Conservation (phyloP, 2,113 vertebrate genomes). For the Apteryx owenii region DNA sequence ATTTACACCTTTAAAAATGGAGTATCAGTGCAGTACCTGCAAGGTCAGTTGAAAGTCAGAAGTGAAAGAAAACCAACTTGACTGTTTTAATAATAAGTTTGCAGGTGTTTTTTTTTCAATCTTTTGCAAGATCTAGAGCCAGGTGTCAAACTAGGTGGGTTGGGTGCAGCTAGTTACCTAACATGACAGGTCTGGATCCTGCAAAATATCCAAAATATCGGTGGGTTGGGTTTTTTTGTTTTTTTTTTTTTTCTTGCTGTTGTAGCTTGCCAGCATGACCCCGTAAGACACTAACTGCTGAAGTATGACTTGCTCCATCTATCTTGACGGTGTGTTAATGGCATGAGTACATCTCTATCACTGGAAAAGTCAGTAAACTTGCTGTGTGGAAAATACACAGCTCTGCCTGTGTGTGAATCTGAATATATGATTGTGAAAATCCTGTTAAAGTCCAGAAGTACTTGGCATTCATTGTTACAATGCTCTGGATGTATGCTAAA, state of each 20-base stretch:
- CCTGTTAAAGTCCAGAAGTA: background rate
- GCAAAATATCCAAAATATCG: too few species aligned
- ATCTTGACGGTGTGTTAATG: background rate
- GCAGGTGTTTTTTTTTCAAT: background rate
- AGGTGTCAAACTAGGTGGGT: background rate
- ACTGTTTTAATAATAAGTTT: background rate
- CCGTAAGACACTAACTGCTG: background rate
- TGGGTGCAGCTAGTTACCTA: background rate
- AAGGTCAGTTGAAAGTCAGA: background rate
- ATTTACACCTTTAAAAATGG: background rate
- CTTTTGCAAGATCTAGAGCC: background rate
- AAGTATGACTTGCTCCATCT: background rate
- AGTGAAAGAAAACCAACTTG: background rate
- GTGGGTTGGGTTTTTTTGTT: background rate
- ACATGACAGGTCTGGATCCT: background rate
- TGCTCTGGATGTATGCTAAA: background rate
- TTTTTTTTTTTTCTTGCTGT: too few species aligned
- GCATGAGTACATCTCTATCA: background rate
- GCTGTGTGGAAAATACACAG: background rate
- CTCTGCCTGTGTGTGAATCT: background rate
- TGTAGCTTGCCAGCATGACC: background rate
- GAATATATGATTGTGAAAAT: rapidly evolving
- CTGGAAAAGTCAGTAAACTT: background rate
- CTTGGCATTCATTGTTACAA: background rate
- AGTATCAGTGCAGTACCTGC: background rate